phyloP scores from a whole-genome alignment of 1,140 invertebrate genomes.

The Euwallacea fornicatus region DNA sequence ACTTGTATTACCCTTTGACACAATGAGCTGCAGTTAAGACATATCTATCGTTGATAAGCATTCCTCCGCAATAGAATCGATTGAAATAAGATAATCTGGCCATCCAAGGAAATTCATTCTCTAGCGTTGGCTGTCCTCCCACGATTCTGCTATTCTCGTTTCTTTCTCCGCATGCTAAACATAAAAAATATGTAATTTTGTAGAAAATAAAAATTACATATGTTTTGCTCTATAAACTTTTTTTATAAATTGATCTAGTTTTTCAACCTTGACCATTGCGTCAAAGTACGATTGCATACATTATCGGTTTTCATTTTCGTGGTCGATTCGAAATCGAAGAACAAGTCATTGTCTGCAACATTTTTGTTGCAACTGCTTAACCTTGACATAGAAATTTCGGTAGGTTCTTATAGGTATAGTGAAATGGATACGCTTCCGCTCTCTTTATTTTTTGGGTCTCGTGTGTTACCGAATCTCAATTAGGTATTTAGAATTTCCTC shows the following conservation, averaged over 20 bases:
- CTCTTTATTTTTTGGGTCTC: not conserved
- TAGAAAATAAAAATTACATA: not conserved
- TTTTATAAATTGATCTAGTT: not conserved
- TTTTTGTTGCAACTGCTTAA: not conserved
- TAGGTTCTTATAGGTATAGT: not conserved
- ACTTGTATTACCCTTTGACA: constrained; percentile 69
- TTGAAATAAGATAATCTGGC: constrained; percentile 77
- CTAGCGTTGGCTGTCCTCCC: constrained; percentile 68
- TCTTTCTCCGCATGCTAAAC: constrained; percentile 74
- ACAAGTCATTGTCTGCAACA: not conserved
- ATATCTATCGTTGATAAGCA: constrained; percentile 79
- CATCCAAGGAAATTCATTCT: constrained; percentile 84
- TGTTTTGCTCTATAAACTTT: not conserved
- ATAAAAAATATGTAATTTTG: not conserved
- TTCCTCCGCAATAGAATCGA: constrained; percentile 83
- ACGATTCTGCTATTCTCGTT: constrained; percentile 79
- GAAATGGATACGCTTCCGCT: not conserved
- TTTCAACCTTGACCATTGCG: not conserved
- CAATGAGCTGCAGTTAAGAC: constrained; percentile 82
- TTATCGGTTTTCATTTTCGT: not conserved
- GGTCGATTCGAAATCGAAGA: not conserved
- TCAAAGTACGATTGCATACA: not conserved
- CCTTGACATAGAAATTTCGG: constrained; percentile 5
- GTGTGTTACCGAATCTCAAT: not conserved
- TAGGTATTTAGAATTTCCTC: not conserved